A percentile compares a stretch with the other conserved stretches of the same genome.
phyloP scores from a whole-genome alignment of 2,797 vertebrate species.

The Geotrypetes seraphini region DNA sequence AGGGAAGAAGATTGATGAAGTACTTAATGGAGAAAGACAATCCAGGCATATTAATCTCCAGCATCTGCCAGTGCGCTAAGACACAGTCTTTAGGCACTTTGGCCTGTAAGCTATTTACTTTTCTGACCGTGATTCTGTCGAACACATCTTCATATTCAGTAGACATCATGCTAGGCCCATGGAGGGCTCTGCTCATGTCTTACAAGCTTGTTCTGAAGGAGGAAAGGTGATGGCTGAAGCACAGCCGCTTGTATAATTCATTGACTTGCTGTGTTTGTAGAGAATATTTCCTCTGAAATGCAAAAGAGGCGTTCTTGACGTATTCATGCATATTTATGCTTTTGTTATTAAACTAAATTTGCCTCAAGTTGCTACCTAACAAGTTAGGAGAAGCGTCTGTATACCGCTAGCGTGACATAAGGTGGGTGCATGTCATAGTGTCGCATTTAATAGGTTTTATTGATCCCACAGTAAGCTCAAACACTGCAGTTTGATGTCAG shows the following conservation, averaged over 20 bases:
- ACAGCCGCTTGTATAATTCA: constrained; percentile 21
- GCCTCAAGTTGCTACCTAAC: no score
- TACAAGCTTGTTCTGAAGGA: constrained; percentile 14
- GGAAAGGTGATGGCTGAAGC: constrained; percentile 17
- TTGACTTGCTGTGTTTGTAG: constrained; percentile 18
- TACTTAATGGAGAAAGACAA: constrained; percentile 12
- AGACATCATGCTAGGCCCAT: constrained; percentile 16
- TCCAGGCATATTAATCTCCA: constrained; percentile 14
- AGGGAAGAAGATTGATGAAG: constrained; percentile 16
- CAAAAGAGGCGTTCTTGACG: background rate
- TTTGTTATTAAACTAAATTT: no score
- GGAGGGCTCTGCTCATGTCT: constrained; percentile 15
- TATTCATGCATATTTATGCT: no score
- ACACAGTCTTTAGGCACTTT: constrained; percentile 1
- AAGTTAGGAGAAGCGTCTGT: no score
- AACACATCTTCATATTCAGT: constrained; percentile 20
- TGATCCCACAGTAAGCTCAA: no score
- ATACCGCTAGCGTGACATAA: no score
- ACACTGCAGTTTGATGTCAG: no score
- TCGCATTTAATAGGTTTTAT: no score
- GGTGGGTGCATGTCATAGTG: no score
- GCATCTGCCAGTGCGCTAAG: no score
- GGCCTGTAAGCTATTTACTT: constrained; percentile 14
- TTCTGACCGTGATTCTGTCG: constrained; percentile 21
- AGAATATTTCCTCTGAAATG: constrained; percentile 9